Evolutionary conservation across 2,797 vertebrate genomes (phyloP).

Genomic region (Setipinna tenuifilis): DNA sequence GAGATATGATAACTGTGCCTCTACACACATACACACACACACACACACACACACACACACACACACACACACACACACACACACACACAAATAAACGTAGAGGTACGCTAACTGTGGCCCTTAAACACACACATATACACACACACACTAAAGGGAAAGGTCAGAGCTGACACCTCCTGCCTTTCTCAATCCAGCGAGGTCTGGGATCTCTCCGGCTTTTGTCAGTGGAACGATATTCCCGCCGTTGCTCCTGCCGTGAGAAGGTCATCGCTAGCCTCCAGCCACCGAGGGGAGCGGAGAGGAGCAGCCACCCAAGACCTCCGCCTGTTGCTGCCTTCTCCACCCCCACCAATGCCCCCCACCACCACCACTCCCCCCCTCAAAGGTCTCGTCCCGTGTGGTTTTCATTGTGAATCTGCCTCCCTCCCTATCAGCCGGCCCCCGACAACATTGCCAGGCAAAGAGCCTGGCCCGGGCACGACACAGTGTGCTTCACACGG

Average conservation of each 20-base stretch:
- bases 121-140: background rate
- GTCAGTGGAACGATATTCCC: conserved; percentile 56
- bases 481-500: conserved; percentile 16
- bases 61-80: conserved; percentile 20
- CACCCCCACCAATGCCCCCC: too few species aligned
- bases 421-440: conserved; percentile 32
- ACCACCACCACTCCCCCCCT: background rate
- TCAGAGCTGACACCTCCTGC: conserved; percentile 59
- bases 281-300: conserved; percentile 41
- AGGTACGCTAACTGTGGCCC: too few species aligned
- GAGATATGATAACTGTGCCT: background rate
- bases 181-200: conserved; percentile 49
- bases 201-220: conserved; percentile 46
- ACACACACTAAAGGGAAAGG: conserved; percentile 53
- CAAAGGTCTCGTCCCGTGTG: conserved; percentile 58
- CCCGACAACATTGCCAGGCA: conserved; percentile 46
- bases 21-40: background rate
- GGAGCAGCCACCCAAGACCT: conserved; percentile 40
- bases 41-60: background rate
- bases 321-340: conserved; percentile 41
- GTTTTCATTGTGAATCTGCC: conserved; percentile 43
- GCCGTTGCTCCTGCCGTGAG: conserved; percentile 47
- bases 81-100: background rate
- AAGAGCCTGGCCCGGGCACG: conserved; percentile 20
- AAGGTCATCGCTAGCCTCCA: conserved; percentile 63